Percentiles rank a stretch among this genome's conserved stretches.
These are phyloP conservation scores for Pseudomyrmex pallidus DNA, from an alignment of 1,140 invertebrate species.

Conservation along the genomic window DNA sequence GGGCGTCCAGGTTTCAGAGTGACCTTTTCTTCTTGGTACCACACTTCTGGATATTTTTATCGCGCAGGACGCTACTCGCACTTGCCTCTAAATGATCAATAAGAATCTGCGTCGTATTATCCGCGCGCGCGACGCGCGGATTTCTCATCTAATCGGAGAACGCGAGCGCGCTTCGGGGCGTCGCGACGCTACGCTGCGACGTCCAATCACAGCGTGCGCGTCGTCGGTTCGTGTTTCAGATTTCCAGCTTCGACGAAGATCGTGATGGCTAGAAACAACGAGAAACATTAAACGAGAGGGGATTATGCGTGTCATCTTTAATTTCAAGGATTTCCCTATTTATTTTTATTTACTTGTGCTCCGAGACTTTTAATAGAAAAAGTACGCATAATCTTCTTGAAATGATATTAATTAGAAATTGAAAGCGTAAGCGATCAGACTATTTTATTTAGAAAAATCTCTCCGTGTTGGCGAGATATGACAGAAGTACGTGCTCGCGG, in stretches of 20 bases:
- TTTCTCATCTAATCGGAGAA: slow-evolving; percentile 46
- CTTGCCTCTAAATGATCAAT: slow-evolving; percentile 59
- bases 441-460: neutral
- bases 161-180: slow-evolving; percentile 4
- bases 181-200: slow-evolving; percentile 2
- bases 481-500: slow-evolving; percentile 15
- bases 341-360: neutral
- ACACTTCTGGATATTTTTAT: slow-evolving; percentile 58
- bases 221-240: slow-evolving; percentile 3
- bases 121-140: slow-evolving; percentile 36
- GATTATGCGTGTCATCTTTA: neutral
- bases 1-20: slow-evolving; percentile 42
- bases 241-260: slow-evolving; percentile 5
- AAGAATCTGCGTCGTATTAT: slow-evolving; percentile 57
- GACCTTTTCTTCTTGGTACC: slow-evolving; percentile 60
- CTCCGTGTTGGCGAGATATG: neutral
- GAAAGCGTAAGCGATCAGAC: neutral
- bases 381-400: too few relatives aligned
- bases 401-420: slow-evolving; percentile 4
- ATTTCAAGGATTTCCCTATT: neutral
- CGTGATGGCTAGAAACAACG: too few relatives aligned
- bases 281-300: neutral
- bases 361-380: neutral
- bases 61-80: slow-evolving; percentile 51
- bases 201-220: neutral